phyloP scores from a whole-genome alignment of 2,888 invertebrate genomes.

The Cephus pygmeus region DNA sequence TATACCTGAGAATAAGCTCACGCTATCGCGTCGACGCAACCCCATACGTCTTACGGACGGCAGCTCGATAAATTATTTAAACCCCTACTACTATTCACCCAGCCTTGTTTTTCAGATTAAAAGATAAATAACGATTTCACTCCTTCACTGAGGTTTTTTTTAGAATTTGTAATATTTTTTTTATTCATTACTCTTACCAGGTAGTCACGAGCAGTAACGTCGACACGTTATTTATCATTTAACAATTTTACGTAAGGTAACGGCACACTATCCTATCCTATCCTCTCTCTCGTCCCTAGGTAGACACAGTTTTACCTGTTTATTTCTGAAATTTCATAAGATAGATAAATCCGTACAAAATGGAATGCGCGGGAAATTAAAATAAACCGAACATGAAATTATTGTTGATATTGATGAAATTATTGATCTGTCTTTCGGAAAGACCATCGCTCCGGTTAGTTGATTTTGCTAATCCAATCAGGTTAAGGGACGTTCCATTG shows the following conservation, averaged over 20 bases:
- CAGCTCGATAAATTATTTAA: slow-evolving; percentile 9
- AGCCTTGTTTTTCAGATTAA: slow-evolving; percentile 6
- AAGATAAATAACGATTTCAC: slow-evolving; percentile 4
- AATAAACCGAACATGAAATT: not conserved
- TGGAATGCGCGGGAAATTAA: not conserved
- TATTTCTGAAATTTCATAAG: not conserved
- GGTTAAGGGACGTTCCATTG: slow-evolving; percentile 35
- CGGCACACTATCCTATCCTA: not conserved
- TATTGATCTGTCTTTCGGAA: not conserved
- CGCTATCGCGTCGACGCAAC: slow-evolving; percentile 5
- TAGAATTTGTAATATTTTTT: not conserved
- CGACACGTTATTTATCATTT: not conserved
- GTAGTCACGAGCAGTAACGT: not conserved
- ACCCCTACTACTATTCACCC: not conserved
- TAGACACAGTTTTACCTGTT: not conserved
- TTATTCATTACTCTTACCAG: not conserved
- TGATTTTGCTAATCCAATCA: slow-evolving; percentile 48
- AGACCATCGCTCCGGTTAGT: slow-evolving; percentile 33
- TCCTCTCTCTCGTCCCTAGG: not conserved
- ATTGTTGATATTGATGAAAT: not conserved
- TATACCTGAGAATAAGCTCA: not conserved
- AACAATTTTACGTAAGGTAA: not conserved
- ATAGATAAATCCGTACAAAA: not conserved
- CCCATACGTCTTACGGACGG: slow-evolving; percentile 6
- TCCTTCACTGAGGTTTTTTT: not conserved